Conservation (phyloP, 2,888 invertebrate genomes). For the Zootermopsis nevadensis region DNA sequence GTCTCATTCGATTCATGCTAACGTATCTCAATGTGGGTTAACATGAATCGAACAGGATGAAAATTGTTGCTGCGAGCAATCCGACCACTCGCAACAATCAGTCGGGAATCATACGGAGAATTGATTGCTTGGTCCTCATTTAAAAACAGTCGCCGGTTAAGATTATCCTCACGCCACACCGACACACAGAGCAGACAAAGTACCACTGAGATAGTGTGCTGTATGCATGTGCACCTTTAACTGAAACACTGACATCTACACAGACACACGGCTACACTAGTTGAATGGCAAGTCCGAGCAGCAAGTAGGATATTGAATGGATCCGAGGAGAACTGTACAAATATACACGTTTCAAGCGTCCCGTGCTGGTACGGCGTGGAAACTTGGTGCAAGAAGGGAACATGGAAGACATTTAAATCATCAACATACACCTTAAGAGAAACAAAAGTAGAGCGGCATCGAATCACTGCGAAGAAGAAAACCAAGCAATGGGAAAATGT, state of each 20-base stretch:
- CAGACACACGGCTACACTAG: slow-evolving; percentile 54
- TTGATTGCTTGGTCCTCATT: slow-evolving; percentile 54
- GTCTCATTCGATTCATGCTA: slow-evolving; percentile 51
- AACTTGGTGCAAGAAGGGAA: slow-evolving; percentile 55
- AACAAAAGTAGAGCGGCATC: slow-evolving; percentile 50
- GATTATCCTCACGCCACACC: slow-evolving; percentile 53
- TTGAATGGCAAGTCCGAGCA: slow-evolving; percentile 54
- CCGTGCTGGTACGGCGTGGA: slow-evolving; percentile 53
- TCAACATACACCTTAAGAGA: slow-evolving; percentile 53
- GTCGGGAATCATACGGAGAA: slow-evolving; percentile 43
- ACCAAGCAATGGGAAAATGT: slow-evolving; percentile 51
- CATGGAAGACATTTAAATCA: slow-evolving; percentile 57
- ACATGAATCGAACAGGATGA: slow-evolving; percentile 53
- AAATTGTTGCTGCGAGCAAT: slow-evolving; percentile 33
- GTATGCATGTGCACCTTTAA: slow-evolving; percentile 53
- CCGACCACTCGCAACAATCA: slow-evolving; percentile 44
- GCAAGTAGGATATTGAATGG: slow-evolving; percentile 46
- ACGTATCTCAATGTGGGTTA: slow-evolving; percentile 53
- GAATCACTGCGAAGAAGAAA: slow-evolving; percentile 54
- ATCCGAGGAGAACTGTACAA: slow-evolving; percentile 50
- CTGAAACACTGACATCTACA: slow-evolving; percentile 54
- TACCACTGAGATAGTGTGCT: slow-evolving; percentile 52
- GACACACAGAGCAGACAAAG: slow-evolving; percentile 53
- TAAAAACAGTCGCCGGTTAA: slow-evolving; percentile 47
- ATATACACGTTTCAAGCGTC: slow-evolving; percentile 52